phyloP scores from a whole-genome alignment of 1,140 invertebrate genomes.

The Tetramorium alpestre region DNA sequence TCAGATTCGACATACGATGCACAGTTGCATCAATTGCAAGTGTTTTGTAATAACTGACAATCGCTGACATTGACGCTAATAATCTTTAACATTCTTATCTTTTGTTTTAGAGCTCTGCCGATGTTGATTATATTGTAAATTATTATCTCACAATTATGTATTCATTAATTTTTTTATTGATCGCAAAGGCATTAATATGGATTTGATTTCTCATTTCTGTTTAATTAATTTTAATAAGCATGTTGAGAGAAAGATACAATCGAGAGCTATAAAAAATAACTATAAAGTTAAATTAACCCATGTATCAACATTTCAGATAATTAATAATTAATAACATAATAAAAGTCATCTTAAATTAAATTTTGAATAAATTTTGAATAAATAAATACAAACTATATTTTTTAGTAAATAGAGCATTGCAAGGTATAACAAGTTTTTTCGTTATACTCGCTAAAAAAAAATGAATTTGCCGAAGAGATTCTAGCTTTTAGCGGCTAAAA shows the following conservation, averaged over 20 bases:
- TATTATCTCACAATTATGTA: too few species aligned
- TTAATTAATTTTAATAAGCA: background rate
- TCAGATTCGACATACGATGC: background rate
- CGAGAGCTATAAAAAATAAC: background rate
- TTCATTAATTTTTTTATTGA: background rate
- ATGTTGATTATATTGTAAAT: background rate
- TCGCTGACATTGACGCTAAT: background rate
- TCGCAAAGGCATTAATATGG: background rate
- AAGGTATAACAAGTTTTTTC: background rate
- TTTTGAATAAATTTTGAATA: constrained; percentile 2
- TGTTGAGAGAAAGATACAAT: background rate
- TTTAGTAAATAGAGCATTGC: background rate
- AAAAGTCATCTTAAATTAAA: background rate
- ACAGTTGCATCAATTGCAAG: background rate
- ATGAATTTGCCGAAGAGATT: background rate
- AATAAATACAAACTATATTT: background rate
- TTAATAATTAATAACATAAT: background rate
- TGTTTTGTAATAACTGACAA: background rate
- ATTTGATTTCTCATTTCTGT: background rate
- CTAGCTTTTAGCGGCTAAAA: background rate
- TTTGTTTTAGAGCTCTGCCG: background rate
- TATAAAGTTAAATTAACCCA: background rate
- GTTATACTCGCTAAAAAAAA: background rate
- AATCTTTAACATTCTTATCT: background rate
- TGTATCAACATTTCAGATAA: background rate